phyloP scores from a whole-genome alignment of 64 coral and sea anemone species.

The Hydrozoanthus tunicans region DNA sequence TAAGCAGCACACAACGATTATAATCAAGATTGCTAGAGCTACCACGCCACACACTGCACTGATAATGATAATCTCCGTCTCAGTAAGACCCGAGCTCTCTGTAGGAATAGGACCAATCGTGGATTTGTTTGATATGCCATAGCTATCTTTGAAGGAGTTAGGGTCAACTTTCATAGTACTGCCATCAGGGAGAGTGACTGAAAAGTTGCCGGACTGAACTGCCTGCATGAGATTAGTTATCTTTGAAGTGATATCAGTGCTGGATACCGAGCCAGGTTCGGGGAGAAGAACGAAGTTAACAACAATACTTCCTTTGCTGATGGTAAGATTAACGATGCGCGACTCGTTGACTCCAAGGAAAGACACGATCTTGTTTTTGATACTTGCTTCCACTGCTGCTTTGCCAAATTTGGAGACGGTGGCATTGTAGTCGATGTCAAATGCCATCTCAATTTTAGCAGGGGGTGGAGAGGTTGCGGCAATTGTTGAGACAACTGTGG shows the following conservation, averaged over 20 bases:
- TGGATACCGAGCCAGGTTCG: background rate
- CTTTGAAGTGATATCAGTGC: background rate
- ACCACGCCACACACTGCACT: slow-evolving; percentile 54
- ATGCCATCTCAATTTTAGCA: slow-evolving; percentile 26
- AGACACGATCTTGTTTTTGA: slow-evolving; percentile 25
- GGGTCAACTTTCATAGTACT: slow-evolving; percentile 38
- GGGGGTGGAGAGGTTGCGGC: background rate
- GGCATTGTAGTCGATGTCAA: slow-evolving; percentile 45
- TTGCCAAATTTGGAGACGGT: slow-evolving; percentile 33
- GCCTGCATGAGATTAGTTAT: slow-evolving; percentile 1
- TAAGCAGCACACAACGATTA: slow-evolving; percentile 47
- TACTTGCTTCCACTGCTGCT: slow-evolving; percentile 16
- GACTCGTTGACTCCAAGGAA: slow-evolving; percentile 43
- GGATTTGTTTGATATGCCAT: background rate
- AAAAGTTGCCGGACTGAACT: slow-evolving; percentile 58
- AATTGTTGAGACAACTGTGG: background rate
- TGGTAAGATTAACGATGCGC: slow-evolving; percentile 45
- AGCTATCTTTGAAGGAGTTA: slow-evolving; percentile 28
- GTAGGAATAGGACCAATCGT: background rate
- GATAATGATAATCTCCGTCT: slow-evolving; percentile 78
- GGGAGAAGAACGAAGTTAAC: slow-evolving; percentile 59
- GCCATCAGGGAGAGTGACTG: slow-evolving; percentile 52
- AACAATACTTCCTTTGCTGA: slow-evolving; percentile 65
- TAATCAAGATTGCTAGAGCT: slow-evolving; percentile 44
- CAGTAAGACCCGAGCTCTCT: slow-evolving; percentile 5